These are phyloP conservation scores for Kryptolebias marmoratus DNA, from an alignment of 2,113 vertebrate genomes.

Conservation along the genomic window DNA sequence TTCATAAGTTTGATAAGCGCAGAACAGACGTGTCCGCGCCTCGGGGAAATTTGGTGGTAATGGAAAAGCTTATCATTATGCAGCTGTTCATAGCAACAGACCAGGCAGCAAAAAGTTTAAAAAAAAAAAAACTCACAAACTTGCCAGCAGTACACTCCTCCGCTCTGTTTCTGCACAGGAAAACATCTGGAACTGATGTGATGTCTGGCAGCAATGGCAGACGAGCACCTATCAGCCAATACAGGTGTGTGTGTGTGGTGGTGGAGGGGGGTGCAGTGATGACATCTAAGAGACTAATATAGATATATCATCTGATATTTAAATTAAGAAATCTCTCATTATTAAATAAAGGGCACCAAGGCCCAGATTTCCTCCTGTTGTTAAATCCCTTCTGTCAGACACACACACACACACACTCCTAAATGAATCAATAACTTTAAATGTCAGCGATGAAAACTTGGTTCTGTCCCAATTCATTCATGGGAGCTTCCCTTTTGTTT, in stretches of 20 bases:
- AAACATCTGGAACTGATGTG: conserved; percentile 20
- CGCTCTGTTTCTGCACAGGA: background rate
- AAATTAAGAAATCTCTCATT: conserved; percentile 42
- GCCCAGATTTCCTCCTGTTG: conserved; percentile 9
- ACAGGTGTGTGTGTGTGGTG: no score
- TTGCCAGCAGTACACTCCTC: background rate
- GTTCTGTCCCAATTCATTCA: conserved; percentile 14
- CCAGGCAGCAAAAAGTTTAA: conserved; percentile 39
- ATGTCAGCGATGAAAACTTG: conserved; percentile 59
- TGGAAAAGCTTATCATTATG: conserved; percentile 69
- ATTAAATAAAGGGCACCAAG: conserved; percentile 21
- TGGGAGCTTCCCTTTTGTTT: background rate
- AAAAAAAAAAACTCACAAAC: conserved; percentile 28
- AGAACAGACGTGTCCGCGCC: conserved; percentile 51
- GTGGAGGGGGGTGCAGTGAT: background rate
- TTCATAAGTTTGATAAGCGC: conserved; percentile 32
- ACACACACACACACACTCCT: background rate
- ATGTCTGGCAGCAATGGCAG: background rate
- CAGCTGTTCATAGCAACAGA: conserved; percentile 57
- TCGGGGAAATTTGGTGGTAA: conserved; percentile 47
- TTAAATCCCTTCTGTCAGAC: conserved; percentile 17
- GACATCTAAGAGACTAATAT: background rate
- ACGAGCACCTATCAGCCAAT: no score
- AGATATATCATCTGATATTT: conserved; percentile 31
- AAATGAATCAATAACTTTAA: conserved; percentile 58